Conservation (phyloP, 2,797 vertebrate species). For the Micromesistius poutassou region DNA sequence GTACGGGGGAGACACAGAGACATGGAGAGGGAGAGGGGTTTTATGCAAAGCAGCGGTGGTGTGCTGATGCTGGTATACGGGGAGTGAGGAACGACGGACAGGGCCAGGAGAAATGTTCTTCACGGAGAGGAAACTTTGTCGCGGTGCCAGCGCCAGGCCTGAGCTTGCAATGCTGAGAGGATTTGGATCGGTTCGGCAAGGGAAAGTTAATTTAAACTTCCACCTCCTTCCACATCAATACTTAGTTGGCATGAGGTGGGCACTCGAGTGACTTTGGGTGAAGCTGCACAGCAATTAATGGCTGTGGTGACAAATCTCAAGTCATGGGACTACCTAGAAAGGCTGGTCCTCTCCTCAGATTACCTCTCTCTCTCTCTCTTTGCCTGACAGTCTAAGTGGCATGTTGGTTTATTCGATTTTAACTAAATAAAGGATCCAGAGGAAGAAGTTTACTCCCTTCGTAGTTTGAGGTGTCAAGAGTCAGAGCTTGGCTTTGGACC, state of each 20-base stretch:
- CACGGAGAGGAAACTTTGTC: neutral
- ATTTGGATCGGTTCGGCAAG: neutral
- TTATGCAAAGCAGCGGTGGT: neutral
- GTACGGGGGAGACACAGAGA: neutral
- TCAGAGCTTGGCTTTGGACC: neutral
- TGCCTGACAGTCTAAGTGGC: neutral
- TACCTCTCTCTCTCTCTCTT: neutral
- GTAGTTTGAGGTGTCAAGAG: neutral
- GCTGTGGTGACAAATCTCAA: neutral
- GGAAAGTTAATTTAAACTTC: neutral
- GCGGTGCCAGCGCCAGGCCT: neutral
- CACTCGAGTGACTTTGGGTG: neutral
- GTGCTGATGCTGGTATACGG: neutral
- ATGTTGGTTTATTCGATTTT: neutral
- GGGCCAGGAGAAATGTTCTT: neutral
- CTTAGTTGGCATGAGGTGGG: constrained; percentile 2
- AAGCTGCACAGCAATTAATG: neutral
- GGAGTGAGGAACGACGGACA: neutral
- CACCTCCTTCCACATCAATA: neutral
- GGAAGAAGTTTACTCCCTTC: neutral
- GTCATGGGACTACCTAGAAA: neutral
- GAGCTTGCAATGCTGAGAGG: neutral
- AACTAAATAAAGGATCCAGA: neutral
- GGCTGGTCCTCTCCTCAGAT: neutral
- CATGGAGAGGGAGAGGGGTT: neutral